Conservation (phyloP, 2,888 invertebrate species). For the Tenthredo notha region DNA sequence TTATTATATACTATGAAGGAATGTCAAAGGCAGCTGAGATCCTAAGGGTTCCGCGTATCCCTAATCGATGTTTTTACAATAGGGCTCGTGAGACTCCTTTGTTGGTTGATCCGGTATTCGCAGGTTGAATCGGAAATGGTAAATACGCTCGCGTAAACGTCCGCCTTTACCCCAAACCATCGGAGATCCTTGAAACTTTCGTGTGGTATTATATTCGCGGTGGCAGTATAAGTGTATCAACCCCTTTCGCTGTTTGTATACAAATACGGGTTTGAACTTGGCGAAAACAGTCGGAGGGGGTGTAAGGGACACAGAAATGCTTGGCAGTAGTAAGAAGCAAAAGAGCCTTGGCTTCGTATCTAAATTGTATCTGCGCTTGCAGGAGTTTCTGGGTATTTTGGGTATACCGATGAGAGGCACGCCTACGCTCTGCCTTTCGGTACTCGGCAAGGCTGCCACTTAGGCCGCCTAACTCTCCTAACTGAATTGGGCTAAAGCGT, state of each 20-base stretch:
- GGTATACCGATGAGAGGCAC: slow-evolving; percentile 30
- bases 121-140: slow-evolving; percentile 42
- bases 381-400: slow-evolving; percentile 38
- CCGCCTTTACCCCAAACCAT: background rate
- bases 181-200: slow-evolving; percentile 26
- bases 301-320: background rate
- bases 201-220: slow-evolving; percentile 37
- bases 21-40: slow-evolving; percentile 32
- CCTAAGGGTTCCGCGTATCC: background rate
- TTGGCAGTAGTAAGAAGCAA: slow-evolving; percentile 25
- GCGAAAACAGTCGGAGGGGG: slow-evolving; percentile 24
- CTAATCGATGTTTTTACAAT: slow-evolving; percentile 45
- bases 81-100: slow-evolving; percentile 1
- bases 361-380: slow-evolving; percentile 48
- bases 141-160: slow-evolving; percentile 24
- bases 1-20: background rate
- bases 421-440: slow-evolving; percentile 36
- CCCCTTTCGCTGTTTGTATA: slow-evolving; percentile 39
- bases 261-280: slow-evolving; percentile 14
- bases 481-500: slow-evolving; percentile 53
- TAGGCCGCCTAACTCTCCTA: slow-evolving; percentile 52
- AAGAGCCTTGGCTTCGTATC: slow-evolving; percentile 43
- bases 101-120: slow-evolving; percentile 39
- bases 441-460: slow-evolving; percentile 48
- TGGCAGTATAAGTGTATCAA: slow-evolving; percentile 33